Conservation (phyloP, 2,113 vertebrate genomes). For the Corynorhinus townsendii region DNA sequence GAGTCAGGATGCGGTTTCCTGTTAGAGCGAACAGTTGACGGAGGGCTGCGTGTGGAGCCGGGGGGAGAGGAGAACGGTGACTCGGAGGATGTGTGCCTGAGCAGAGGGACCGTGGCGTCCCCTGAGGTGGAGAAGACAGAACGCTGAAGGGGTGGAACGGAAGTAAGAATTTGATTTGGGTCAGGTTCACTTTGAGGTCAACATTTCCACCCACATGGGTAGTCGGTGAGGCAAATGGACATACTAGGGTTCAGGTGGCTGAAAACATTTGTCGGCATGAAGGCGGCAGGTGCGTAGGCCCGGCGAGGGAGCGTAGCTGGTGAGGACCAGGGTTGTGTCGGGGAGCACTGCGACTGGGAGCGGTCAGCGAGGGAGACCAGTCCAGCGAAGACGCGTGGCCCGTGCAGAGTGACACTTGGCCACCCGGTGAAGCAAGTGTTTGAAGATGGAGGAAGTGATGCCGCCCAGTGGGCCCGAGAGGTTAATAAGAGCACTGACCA, state of each 20-base stretch:
- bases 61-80: not conserved
- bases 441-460: not conserved
- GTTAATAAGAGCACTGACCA: not conserved
- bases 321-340: not conserved
- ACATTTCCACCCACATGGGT: not conserved
- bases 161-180: not conserved
- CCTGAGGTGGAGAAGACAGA: not conserved
- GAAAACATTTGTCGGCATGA: not conserved
- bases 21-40: not conserved
- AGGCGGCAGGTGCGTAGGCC: not conserved
- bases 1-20: not conserved
- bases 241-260: not conserved
- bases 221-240: fast-evolving
- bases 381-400: not conserved
- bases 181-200: not conserved
- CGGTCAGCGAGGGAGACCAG: not conserved
- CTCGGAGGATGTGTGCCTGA: fast-evolving
- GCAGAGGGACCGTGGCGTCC: fast-evolving
- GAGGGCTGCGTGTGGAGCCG: fast-evolving
- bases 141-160: fast-evolving
- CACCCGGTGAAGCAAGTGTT: not conserved
- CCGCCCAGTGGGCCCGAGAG: not conserved
- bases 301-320: not conserved
- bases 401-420: fast-evolving
- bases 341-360: not conserved